A percentile compares a stretch with the other conserved stretches of the same genome.
Evolutionary conservation across 2,888 invertebrate genomes (phyloP).

Genomic region (Hemicrepidius hirtus): DNA sequence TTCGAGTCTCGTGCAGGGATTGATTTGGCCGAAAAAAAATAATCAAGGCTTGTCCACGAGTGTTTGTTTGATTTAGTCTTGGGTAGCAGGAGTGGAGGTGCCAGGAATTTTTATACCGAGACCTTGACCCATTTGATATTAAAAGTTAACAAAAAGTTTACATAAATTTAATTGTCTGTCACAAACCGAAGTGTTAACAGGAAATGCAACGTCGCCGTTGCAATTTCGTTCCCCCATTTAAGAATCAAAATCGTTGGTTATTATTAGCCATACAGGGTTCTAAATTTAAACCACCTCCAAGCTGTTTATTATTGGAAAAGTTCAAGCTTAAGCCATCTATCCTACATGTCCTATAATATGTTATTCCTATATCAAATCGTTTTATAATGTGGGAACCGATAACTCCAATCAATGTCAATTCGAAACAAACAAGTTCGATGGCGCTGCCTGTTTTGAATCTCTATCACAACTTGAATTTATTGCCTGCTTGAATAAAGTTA

Average conservation of each 20-base stretch:
- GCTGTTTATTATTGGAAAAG: conserved; percentile 1
- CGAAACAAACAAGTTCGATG: conserved; percentile 29
- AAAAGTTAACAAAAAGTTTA: too few species aligned
- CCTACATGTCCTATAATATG: background rate
- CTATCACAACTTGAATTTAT: background rate
- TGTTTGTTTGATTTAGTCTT: too few species aligned
- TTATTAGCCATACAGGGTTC: background rate
- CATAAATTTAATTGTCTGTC: too few species aligned
- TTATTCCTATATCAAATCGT: conserved; percentile 13
- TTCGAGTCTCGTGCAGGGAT: too few species aligned
- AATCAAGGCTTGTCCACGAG: too few species aligned
- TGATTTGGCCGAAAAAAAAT: too few species aligned
- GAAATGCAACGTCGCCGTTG: conserved; percentile 13
- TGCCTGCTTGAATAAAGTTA: background rate
- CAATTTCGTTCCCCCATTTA: conserved; percentile 6
- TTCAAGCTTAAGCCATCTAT: conserved; percentile 16
- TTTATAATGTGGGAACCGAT: conserved; percentile 21
- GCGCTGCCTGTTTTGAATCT: conserved; percentile 31
- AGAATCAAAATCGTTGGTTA: background rate
- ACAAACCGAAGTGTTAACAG: background rate
- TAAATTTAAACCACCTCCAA: background rate
- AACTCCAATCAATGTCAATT: conserved; percentile 27
- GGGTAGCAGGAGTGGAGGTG: too few species aligned
- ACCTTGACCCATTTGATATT: too few species aligned
- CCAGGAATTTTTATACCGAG: too few species aligned